Base-by-base conservation (phyloP, 2,797 vertebrate species). In the Danio jaintianensis region DNA sequence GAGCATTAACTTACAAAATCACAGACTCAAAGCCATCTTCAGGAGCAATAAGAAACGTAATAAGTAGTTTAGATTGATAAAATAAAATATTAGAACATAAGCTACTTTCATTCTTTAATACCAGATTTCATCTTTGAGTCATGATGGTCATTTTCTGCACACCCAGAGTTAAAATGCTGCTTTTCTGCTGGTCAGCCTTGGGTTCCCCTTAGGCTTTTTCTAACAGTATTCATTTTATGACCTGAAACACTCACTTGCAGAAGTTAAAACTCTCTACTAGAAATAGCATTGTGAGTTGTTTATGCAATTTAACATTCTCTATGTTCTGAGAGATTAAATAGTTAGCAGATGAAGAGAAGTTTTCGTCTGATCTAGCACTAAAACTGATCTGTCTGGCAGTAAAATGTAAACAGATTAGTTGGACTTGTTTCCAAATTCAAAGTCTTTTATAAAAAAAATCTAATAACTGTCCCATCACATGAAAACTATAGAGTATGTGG, bases 21-120 rank as follows among this genome's bases (percentile, higher is more conserved):
- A 68, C 7, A 15, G 20, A 68, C 11, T 16, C 7, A 29, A 47
- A 15, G 20, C 11, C 45, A 62, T 75, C 2, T 62, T 6, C 10
- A 50, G 45, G 43, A 62, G n/a, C 3, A 9, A 47, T 10, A 58
- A 18, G 20, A 40, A 58, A 7, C 15, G 47, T 18, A 16, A 59
- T 5, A 61, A 12, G 12, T 20, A 20, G 40, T 43, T 45, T 45
- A 6, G 4, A 42, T 22, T 16, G 18, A 70, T 20, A 40, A 72
- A 56, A 45, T n/a, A 18, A 66, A 12, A 15, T 52, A 71, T 55
- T 43, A 71, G 2, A 9, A 16, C 40, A 15, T 56, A 7, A 22
- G 11, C 52, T 43, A 47, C 9, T 72, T 72, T 74, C 2, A n/a
- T 74, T 61, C 13, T 29, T 75, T 20, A 38, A 48, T 74, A 38